Evolutionary conservation across 2,797 vertebrate genomes (phyloP).

Genomic region (Muscicapa striata): DNA sequence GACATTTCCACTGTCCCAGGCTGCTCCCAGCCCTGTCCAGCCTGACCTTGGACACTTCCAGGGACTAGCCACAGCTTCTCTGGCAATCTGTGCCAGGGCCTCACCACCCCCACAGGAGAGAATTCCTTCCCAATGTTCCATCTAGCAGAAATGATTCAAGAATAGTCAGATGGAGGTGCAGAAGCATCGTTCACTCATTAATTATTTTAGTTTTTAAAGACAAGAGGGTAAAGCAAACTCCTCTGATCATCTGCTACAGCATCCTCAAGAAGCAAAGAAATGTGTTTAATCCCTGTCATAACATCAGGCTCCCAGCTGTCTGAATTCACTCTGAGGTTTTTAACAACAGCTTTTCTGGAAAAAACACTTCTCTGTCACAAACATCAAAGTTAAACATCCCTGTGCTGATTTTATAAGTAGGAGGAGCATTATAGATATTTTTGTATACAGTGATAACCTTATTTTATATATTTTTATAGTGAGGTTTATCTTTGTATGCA

Average conservation of each 20-base stretch:
- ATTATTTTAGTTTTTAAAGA: background rate
- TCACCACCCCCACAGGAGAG: accelerated
- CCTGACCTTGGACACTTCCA: background rate
- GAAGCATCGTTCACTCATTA: accelerated
- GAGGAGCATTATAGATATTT: background rate
- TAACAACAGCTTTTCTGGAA: background rate
- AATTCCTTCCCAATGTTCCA: background rate
- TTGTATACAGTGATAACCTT: background rate
- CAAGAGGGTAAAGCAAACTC: background rate
- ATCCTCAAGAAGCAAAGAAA: background rate
- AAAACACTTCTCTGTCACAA: background rate
- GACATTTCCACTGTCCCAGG: accelerated
- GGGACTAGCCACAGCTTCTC: background rate
- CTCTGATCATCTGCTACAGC: background rate
- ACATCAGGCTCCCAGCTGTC: background rate
- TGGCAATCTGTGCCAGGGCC: background rate
- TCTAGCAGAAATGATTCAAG: background rate
- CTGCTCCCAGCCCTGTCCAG: accelerated
- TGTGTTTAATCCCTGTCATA: background rate
- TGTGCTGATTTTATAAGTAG: background rate
- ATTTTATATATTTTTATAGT: background rate
- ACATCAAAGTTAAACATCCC: background rate
- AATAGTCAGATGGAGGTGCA: background rate
- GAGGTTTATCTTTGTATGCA: background rate
- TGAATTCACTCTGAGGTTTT: background rate